Base-by-base conservation (phyloP, 1,140 invertebrate species). In the Thereuonema tuberculata region DNA sequence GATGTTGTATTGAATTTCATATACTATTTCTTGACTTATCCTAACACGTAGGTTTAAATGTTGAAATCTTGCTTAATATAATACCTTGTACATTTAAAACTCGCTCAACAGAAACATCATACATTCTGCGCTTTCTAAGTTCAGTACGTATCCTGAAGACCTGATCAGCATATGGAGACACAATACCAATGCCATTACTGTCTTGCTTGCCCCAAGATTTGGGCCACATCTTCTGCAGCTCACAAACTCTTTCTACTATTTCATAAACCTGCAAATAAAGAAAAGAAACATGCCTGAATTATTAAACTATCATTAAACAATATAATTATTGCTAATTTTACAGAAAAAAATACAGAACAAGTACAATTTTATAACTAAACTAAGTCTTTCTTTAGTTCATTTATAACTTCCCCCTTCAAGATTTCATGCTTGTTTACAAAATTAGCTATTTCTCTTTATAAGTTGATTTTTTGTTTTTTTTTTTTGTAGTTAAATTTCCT, bases 81-180 rank as follows among this genome's bases (percentile, higher is more conserved):
- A 62, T 65, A 70, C 87, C 87, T 75, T 93, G 89, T 0, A 91
- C 87, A 74, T 93, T 93, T 0, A 89, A 75, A 12, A 92, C 87
- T 61, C 88, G 75, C 70, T 92, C 89, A 1, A 92, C 89, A 3
- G 85, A 87, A 28, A 93, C 83, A 46, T 84, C 82, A 59, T 79
- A 80, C 67, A 91, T 78, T 49, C 82, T 76, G 2, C 81, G 74
- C 68, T 87, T 87, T 31, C 88, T 76, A 20, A 93, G 68, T 68
- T 89, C 86, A n/a, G 78, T 80, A 59, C 88, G 77, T 52, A 93
- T 89, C 46, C 84, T 77, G 63, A 82, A 79, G 15, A 88, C 84
- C 76, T 93, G 89, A 72, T 92, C 89, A 2, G 84, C 78, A 72
- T 93, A 93, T 5, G 89, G 87, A 0, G 86, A 84, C 65, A 91